A percentile compares a stretch with the other conserved stretches of the same genome.
Evolutionary conservation across 2,113 vertebrate genomes (phyloP).

Genomic region (Saccopteryx bilineata): DNA sequence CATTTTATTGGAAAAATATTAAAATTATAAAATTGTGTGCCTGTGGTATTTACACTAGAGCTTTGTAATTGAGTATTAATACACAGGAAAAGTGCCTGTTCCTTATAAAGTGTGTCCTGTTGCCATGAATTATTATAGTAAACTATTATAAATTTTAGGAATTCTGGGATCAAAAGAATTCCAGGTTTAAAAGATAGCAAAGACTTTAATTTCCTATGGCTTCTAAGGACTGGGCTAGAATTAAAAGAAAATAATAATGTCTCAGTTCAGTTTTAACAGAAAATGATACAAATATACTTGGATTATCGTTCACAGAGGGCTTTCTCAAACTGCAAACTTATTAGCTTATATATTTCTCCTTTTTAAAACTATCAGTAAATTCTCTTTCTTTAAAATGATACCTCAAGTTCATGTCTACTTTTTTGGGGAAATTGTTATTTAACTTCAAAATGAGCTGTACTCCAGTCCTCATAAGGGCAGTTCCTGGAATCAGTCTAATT

Average conservation of each 20-base stretch:
- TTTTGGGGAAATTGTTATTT: conserved; percentile 66
- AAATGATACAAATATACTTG: not conserved
- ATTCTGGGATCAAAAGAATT: conserved; percentile 60
- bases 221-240: not conserved
- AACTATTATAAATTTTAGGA: conserved; percentile 49
- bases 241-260: conserved; percentile 51
- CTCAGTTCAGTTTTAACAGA: not conserved
- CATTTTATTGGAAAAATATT: conserved; percentile 43
- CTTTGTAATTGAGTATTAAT: conserved; percentile 53
- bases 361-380: conserved; percentile 65
- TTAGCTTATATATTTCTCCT: not conserved
- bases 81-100: not conserved
- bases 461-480: conserved; percentile 48
- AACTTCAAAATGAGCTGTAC: conserved; percentile 66
- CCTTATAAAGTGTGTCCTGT: not conserved
- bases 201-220: not conserved
- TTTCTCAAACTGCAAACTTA: not conserved
- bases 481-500: conserved; percentile 82
- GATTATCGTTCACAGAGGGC: not conserved
- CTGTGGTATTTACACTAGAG: not conserved
- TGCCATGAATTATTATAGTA: conserved; percentile 9
- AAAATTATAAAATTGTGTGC: conserved; percentile 34
- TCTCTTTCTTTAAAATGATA: conserved; percentile 53
- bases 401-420: conserved; percentile 12
- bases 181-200: conserved; percentile 36